Percentiles rank a stretch among this genome's conserved stretches.
Conservation (phyloP, 2,888 invertebrate genomes). For the Biston betularia region DNA sequence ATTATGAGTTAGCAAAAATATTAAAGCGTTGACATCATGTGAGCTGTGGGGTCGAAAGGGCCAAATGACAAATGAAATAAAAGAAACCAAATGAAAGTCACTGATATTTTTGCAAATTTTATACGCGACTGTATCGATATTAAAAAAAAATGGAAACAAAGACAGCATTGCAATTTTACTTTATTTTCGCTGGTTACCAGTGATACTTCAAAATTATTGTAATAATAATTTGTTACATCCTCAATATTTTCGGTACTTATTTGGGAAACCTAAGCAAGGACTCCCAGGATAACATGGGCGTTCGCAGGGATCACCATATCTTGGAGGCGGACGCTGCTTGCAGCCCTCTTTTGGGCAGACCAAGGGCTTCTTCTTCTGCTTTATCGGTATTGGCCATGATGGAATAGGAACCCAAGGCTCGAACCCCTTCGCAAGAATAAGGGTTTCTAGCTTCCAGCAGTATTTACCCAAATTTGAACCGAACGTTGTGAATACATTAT, state of each 20-base stretch:
- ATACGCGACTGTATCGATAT: neutral
- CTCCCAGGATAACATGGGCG: constrained; percentile 23
- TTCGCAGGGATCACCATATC: constrained; percentile 50
- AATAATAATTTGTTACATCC: neutral
- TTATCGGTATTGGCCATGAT: constrained; percentile 63
- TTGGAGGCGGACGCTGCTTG: constrained; percentile 51
- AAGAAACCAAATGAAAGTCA: no score
- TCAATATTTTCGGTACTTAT: constrained; percentile 24
- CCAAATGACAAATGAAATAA: no score
- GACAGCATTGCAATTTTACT: constrained; percentile 17
- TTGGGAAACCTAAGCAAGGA: constrained; percentile 61
- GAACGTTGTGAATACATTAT: constrained; percentile 13
- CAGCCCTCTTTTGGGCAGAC: constrained; percentile 68
- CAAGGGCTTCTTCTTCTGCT: constrained; percentile 47
- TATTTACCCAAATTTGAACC: constrained; percentile 17
- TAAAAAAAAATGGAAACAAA: neutral
- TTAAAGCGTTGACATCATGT: no score
- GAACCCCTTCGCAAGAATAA: constrained; percentile 55
- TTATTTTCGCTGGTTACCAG: constrained; percentile 64
- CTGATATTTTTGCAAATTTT: no score
- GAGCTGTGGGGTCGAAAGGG: no score
- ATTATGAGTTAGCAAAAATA: no score
- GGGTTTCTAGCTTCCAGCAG: constrained; percentile 25
- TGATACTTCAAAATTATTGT: neutral
- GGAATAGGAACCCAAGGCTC: constrained; percentile 76